A percentile compares a stretch with the other conserved stretches of the same genome.
These are phyloP conservation scores for Isurus oxyrinchus DNA, from an alignment of 2,113 vertebrate species.

Conservation along the genomic window DNA sequence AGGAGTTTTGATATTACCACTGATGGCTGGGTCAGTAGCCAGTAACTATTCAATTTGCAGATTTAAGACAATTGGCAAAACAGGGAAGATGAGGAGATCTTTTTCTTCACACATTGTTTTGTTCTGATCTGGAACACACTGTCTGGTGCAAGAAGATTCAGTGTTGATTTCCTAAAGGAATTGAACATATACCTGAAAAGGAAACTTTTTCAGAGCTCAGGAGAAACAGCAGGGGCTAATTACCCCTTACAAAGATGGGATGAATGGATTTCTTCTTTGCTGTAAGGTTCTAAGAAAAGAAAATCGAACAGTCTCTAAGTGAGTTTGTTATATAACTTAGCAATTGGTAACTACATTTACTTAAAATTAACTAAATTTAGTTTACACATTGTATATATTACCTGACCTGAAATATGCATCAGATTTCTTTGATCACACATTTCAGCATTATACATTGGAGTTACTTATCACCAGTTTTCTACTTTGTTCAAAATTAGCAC, in stretches of 20 bases:
- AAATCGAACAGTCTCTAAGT: background rate
- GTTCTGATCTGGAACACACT: background rate
- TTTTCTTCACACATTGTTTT: background rate
- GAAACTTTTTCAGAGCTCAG: background rate
- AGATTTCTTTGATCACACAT: background rate
- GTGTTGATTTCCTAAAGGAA: background rate
- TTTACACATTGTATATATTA: background rate
- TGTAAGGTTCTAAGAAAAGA: background rate
- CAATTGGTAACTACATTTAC: background rate
- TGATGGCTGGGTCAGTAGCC: background rate
- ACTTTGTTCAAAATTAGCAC: background rate
- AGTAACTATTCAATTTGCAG: background rate
- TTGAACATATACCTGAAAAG: background rate
- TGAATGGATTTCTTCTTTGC: background rate
- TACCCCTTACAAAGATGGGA: background rate
- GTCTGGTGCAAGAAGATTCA: background rate
- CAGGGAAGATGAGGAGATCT: background rate
- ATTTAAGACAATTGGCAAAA: background rate
- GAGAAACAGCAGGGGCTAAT: background rate
- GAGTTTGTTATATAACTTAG: background rate
- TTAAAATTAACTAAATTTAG: slow-evolving; percentile 2
- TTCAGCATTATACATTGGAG: background rate
- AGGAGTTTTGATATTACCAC: background rate
- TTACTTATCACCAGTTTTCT: background rate
- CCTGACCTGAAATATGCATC: background rate